A percentile compares a stretch with the other conserved stretches of the same genome.
Conservation (phyloP, 2,113 vertebrate genomes). For the Pungitius pungitius region DNA sequence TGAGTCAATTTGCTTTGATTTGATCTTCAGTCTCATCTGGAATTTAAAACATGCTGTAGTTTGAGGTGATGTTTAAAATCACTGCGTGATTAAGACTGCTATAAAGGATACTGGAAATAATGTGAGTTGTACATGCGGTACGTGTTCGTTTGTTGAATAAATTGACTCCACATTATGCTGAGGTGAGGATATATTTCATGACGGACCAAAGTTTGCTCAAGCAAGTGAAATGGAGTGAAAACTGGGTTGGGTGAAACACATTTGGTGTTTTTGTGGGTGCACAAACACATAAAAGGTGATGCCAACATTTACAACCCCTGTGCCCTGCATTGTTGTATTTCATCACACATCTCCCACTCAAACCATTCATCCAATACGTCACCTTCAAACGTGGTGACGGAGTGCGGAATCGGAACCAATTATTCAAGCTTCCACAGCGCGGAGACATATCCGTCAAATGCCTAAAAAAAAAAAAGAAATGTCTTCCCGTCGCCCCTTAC, state of each 20-base stretch:
- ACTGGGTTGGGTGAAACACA: not conserved
- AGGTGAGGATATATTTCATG: constrained; percentile 7
- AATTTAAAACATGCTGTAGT: constrained; percentile 44
- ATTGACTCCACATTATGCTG: constrained; percentile 24
- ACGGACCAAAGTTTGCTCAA: constrained; percentile 20
- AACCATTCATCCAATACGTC: constrained; percentile 31
- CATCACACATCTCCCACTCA: constrained; percentile 4
- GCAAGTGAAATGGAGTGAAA: not conserved
- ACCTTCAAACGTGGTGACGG: constrained; percentile 24
- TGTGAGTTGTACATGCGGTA: not conserved
- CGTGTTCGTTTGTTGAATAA: constrained; percentile 11
- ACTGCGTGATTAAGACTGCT: not conserved
- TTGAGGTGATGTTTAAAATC: constrained; percentile 35
- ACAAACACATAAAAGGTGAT: not conserved
- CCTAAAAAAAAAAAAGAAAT: constrained; percentile 10
- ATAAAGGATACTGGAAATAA: not conserved
- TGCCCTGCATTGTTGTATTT: constrained; percentile 17
- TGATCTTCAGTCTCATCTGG: constrained; percentile 45
- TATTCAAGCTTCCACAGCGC: constrained; percentile 21
- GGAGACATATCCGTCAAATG: constrained; percentile 23
- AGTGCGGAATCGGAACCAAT: constrained; percentile 26
- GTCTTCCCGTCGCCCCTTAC: not conserved
- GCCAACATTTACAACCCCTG: not conserved
- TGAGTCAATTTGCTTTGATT: constrained; percentile 60
- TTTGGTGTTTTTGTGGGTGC: not conserved